phyloP scores from a whole-genome alignment of 2,797 vertebrate species.

The Anguilla pacifica region DNA sequence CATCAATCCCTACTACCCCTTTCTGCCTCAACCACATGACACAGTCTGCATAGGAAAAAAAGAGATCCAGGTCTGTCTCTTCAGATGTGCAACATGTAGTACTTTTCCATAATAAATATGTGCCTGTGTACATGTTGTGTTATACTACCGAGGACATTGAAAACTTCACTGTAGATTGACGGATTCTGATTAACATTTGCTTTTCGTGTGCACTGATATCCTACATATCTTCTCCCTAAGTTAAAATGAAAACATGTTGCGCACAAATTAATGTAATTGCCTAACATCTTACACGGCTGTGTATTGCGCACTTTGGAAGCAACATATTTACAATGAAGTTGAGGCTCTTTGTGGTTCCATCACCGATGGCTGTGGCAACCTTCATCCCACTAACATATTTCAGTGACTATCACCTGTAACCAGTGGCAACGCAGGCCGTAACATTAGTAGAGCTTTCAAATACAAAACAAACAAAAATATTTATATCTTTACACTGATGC shows the following conservation, averaged over 20 bases:
- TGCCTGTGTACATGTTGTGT: constrained; percentile 14
- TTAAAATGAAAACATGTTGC: constrained; percentile 58
- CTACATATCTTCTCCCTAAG: constrained; percentile 76
- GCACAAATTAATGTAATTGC: constrained; percentile 72
- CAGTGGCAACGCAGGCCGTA: constrained; percentile 67
- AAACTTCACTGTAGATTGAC: neutral
- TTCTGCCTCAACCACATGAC: neutral
- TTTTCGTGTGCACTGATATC: constrained; percentile 57
- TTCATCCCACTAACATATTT: constrained; percentile 43
- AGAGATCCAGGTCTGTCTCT: neutral
- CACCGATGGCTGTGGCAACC: constrained; percentile 48
- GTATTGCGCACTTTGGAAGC: constrained; percentile 65
- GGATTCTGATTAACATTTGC: constrained; percentile 35
- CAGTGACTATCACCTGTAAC: constrained; percentile 55
- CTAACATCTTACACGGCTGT: constrained; percentile 70
- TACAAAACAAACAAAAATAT: constrained; percentile 56
- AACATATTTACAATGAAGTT: constrained; percentile 76
- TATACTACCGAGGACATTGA: neutral
- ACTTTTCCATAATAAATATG: constrained; percentile 25
- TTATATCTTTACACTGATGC: constrained; percentile 50
- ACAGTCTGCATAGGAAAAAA: neutral
- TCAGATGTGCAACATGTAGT: neutral
- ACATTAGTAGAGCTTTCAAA: constrained; percentile 67
- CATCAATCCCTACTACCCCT: neutral
- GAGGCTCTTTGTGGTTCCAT: constrained; percentile 44